Conservation (phyloP, 2,888 invertebrate genomes). For the Thera obeliscata region DNA sequence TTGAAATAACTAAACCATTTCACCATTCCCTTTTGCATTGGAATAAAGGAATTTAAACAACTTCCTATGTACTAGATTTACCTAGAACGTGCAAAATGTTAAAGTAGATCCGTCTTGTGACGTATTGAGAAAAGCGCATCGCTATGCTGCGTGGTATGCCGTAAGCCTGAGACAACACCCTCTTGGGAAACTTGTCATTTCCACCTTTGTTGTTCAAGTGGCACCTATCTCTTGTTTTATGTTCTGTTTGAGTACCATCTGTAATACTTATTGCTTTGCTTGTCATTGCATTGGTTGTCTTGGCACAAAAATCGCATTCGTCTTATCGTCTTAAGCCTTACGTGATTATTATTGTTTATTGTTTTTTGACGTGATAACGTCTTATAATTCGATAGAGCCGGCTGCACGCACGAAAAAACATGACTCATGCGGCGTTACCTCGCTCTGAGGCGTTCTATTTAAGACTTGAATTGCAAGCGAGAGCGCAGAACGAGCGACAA, state of each 20-base stretch:
- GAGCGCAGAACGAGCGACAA: no score
- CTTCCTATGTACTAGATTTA: neutral
- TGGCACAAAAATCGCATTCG: no score
- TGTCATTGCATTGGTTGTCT: neutral
- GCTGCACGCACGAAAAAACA: no score
- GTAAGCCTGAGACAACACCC: conserved; percentile 7
- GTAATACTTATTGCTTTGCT: neutral
- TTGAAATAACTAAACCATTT: conserved; percentile 23
- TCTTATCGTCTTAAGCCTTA: no score
- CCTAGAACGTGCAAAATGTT: neutral
- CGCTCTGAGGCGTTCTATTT: no score
- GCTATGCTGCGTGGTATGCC: conserved; percentile 12
- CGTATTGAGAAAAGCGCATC: conserved; percentile 5
- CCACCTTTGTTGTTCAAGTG: conserved; percentile 13
- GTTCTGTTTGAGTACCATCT: no score
- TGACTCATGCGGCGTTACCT: no score
- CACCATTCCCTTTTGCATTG: conserved; percentile 13
- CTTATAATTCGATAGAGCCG: no score
- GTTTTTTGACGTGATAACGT: no score
- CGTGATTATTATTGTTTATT: no score
- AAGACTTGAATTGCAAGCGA: no score
- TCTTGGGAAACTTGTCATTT: conserved; percentile 14
- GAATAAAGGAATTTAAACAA: neutral
- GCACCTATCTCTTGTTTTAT: neutral
- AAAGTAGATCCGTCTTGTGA: conserved; percentile 10